These are phyloP conservation scores for Dasyprocta punctata DNA, from an alignment of 2,113 vertebrate species.

Conservation along the genomic window DNA sequence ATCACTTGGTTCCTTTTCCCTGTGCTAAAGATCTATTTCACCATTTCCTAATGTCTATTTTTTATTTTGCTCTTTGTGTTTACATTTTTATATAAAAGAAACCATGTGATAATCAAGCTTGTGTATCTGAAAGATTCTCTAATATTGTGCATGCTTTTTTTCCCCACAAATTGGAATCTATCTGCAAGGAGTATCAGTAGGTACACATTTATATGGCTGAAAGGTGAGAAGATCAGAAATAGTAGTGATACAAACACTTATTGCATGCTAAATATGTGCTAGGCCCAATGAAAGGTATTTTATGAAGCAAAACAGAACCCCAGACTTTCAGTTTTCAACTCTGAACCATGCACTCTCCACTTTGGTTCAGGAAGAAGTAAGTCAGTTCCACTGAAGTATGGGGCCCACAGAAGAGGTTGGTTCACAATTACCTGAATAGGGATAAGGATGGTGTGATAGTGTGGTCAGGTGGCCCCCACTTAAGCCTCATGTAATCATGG, in stretches of 20 bases:
- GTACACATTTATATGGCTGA: not conserved
- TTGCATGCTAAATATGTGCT: not conserved
- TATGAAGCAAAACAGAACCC: not conserved
- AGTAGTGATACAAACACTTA: not conserved
- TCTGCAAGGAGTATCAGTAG: not conserved
- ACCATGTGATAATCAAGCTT: not conserved
- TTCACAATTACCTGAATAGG: not conserved
- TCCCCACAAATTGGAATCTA: not conserved
- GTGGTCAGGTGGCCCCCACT: no score
- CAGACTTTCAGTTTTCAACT: conserved; percentile 11
- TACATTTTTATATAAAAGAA: not conserved
- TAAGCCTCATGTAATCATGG: no score
- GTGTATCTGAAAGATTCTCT: not conserved
- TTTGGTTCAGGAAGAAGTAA: not conserved
- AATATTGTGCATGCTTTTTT: not conserved
- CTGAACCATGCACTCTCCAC: not conserved
- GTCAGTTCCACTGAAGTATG: not conserved
- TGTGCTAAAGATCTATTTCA: not conserved
- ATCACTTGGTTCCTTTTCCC: not conserved
- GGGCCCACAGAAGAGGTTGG: not conserved
- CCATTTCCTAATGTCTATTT: not conserved
- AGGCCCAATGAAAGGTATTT: not conserved
- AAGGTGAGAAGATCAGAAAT: not conserved
- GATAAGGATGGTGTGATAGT: no score
- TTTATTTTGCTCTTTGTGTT: not conserved